Percentiles rank a stretch among this genome's conserved stretches.
Conservation (phyloP, 2,888 invertebrate genomes). For the Altica lythri region DNA sequence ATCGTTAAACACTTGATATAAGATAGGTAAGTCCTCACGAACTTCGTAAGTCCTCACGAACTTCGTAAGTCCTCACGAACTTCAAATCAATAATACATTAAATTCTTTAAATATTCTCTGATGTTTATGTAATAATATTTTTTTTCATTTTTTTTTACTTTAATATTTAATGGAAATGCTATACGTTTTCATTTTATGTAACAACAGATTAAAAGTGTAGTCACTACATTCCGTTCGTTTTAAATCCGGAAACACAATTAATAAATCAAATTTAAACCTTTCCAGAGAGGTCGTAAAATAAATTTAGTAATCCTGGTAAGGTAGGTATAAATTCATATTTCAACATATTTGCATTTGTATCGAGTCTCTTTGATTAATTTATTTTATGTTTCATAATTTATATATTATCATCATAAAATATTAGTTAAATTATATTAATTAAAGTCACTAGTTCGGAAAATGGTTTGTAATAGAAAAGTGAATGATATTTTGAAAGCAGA, state of each 20-base stretch:
- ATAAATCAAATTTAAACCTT: constrained; percentile 31
- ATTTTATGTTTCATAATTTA: constrained; percentile 5
- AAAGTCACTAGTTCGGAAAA: neutral
- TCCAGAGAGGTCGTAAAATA: constrained; percentile 23
- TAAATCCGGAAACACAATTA: constrained; percentile 28
- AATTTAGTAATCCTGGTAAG: constrained; percentile 26
- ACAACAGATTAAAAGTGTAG: neutral
- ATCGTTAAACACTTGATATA: no score
- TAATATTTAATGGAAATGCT: no score
- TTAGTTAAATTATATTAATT: neutral
- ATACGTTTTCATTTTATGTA: no score
- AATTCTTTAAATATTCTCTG: no score
- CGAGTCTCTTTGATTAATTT: constrained; percentile 9
- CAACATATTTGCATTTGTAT: constrained; percentile 21
- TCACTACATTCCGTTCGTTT: neutral
- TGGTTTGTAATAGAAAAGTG: no score
- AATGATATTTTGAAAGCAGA: no score
- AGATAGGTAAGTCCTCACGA: no score
- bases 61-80: no score
- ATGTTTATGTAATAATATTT: no score
- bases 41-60: no score
- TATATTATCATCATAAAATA: neutral
- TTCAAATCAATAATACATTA: no score
- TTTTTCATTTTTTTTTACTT: no score
- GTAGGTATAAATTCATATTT: constrained; percentile 16